Evolutionary conservation across 2,888 invertebrate genomes (phyloP).

Genomic region (Volucella inanis): DNA sequence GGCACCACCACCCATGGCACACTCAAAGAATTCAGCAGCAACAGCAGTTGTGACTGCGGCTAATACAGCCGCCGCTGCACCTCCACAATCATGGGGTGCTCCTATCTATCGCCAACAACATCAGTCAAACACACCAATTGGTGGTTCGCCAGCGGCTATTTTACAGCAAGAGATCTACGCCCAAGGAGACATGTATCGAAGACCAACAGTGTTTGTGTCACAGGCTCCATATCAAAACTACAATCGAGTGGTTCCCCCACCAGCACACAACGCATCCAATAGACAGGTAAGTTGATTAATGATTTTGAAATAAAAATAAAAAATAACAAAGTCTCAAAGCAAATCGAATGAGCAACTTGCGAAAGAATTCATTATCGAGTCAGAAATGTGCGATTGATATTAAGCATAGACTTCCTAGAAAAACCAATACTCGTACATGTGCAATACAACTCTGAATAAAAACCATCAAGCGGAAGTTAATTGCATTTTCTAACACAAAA

Average conservation of each 20-base stretch:
- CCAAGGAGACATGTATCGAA: constrained; percentile 86
- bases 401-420: too few relatives aligned
- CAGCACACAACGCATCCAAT: constrained; percentile 83
- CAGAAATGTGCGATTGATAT: too few relatives aligned
- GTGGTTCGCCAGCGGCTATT: constrained; percentile 82
- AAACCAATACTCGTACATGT: too few relatives aligned
- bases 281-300: constrained; percentile 80
- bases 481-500: too few relatives aligned
- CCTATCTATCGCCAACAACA: constrained; percentile 84
- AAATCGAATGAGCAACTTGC: too few relatives aligned
- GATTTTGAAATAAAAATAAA: not conserved
- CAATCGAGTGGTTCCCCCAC: constrained; percentile 83
- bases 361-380: too few relatives aligned
- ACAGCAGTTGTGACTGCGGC: constrained; percentile 78
- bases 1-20: constrained; percentile 83
- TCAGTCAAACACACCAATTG: constrained; percentile 84
- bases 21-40: constrained; percentile 81
- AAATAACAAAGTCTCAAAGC: not conserved
- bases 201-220: constrained; percentile 88
- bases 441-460: too few relatives aligned
- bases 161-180: constrained; percentile 82
- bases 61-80: constrained; percentile 80
- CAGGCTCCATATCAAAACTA: constrained; percentile 82
- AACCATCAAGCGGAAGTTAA: too few relatives aligned
- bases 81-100: constrained; percentile 82